Conservation (phyloP, 2,888 invertebrate species). For the Agrilus cyanescens region DNA sequence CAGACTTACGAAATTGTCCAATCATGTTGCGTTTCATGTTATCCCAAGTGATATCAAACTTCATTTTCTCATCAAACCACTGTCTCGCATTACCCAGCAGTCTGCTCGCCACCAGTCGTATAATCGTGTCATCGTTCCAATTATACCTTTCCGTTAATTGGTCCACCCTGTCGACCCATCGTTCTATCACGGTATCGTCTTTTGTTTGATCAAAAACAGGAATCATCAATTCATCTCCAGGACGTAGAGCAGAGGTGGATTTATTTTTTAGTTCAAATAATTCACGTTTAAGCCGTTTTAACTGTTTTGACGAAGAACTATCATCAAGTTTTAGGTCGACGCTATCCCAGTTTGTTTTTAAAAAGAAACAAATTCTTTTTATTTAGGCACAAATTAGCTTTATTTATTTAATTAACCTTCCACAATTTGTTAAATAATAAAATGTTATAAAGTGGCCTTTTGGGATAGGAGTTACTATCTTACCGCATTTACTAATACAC, state of each 20-base stretch:
- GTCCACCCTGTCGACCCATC: slow-evolving; percentile 8
- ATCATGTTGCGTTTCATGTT: slow-evolving; percentile 9
- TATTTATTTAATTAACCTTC: too few species aligned
- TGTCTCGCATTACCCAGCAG: slow-evolving; percentile 9
- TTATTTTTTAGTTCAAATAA: too few species aligned
- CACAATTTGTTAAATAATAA: too few species aligned
- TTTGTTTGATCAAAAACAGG: slow-evolving; percentile 1
- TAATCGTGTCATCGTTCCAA: slow-evolving; percentile 10
- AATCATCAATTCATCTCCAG: slow-evolving; percentile 3
- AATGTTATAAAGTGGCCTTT: too few species aligned
- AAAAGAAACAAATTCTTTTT: too few species aligned
- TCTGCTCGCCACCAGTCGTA: slow-evolving; percentile 6
- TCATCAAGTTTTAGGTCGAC: too few species aligned
- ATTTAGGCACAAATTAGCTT: too few species aligned
- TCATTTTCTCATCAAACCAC: slow-evolving; percentile 11
- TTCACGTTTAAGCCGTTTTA: too few species aligned
- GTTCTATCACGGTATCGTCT: slow-evolving; percentile 5
- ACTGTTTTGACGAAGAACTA: too few species aligned
- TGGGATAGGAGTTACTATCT: too few species aligned
- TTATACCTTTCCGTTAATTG: slow-evolving; percentile 8
- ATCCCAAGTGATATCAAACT: slow-evolving; percentile 4
- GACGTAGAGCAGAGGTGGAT: not conserved
- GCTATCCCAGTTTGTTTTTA: too few species aligned
- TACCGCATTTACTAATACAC: too few species aligned
- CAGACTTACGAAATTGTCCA: slow-evolving; percentile 11